Evolutionary conservation across 2,888 invertebrate species (phyloP).

Genomic region (Argyresthia goedartella): DNA sequence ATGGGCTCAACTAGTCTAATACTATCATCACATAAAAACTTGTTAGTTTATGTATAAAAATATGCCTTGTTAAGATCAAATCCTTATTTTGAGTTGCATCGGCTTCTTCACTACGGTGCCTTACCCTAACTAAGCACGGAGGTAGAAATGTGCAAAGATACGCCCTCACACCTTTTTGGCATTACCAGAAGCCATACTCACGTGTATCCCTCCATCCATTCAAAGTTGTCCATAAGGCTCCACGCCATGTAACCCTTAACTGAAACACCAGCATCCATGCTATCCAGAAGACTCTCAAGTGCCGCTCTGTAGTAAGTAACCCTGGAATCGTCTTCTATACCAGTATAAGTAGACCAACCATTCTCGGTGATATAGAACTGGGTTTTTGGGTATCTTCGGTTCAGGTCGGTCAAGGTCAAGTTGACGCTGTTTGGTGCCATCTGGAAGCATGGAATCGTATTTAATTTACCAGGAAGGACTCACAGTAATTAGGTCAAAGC

Average conservation of each 20-base stretch:
- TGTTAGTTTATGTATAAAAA: no score
- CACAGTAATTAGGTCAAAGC: background rate
- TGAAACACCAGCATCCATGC: conserved; percentile 12
- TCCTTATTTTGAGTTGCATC: no score
- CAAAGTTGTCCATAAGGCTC: conserved; percentile 56
- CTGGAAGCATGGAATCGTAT: conserved; percentile 8
- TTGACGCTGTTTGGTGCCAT: conserved; percentile 17
- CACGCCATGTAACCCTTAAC: conserved; percentile 40
- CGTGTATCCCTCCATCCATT: conserved; percentile 35
- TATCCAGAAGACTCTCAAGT: background rate
- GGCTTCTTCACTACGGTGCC: no score
- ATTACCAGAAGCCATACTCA: no score
- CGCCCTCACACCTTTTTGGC: no score
- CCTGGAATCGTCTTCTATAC: conserved; percentile 32
- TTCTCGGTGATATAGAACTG: conserved; percentile 61
- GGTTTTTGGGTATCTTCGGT: conserved; percentile 40
- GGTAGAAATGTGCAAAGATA: no score
- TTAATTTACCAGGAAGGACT: background rate
- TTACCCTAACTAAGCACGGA: no score
- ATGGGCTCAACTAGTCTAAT: no score
- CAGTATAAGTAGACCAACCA: conserved; percentile 39
- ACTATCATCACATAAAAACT: no score
- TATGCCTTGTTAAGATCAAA: no score
- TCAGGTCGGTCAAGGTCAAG: conserved; percentile 15
- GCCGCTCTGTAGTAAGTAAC: conserved; percentile 9